Conservation (phyloP, 2,888 invertebrate genomes). For the Sthenelais limicola region DNA sequence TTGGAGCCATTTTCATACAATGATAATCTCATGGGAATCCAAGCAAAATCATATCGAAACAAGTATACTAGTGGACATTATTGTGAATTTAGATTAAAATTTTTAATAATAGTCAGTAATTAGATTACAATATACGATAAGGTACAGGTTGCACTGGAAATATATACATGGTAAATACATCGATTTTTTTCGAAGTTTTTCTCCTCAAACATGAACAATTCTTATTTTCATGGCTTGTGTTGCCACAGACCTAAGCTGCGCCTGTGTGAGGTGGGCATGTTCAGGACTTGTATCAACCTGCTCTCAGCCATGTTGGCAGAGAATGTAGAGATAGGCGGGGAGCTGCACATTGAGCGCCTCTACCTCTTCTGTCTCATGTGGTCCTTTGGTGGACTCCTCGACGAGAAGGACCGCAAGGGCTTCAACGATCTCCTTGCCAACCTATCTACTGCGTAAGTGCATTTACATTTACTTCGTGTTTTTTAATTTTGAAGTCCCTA, state of each 20-base stretch:
- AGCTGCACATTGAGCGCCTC: constrained; percentile 69
- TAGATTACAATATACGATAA: no score
- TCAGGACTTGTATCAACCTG: constrained; percentile 68
- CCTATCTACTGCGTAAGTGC: constrained; percentile 69
- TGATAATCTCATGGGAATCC: no score
- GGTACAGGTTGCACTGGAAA: no score
- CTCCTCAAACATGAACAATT: no score
- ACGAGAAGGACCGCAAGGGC: constrained; percentile 63
- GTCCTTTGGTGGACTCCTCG: constrained; percentile 71
- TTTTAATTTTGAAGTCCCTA: no score
- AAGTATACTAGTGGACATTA: no score
- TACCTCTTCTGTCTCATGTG: constrained; percentile 72
- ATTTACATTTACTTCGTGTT: background rate
- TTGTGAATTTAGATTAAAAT: background rate
- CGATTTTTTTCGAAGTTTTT: no score
- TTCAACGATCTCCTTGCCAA: constrained; percentile 71
- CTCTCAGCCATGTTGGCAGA: constrained; percentile 72
- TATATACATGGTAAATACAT: no score
- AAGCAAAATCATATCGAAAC: no score
- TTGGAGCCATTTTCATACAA: no score
- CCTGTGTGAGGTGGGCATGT: constrained; percentile 69
- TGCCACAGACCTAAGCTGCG: constrained; percentile 60
- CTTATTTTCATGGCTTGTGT: background rate
- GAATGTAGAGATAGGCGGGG: constrained; percentile 71
- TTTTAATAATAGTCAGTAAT: background rate